A percentile compares a stretch with the other conserved stretches of the same genome.
phyloP scores from a whole-genome alignment of 2,113 vertebrate species.

The Microtus ochrogaster region DNA sequence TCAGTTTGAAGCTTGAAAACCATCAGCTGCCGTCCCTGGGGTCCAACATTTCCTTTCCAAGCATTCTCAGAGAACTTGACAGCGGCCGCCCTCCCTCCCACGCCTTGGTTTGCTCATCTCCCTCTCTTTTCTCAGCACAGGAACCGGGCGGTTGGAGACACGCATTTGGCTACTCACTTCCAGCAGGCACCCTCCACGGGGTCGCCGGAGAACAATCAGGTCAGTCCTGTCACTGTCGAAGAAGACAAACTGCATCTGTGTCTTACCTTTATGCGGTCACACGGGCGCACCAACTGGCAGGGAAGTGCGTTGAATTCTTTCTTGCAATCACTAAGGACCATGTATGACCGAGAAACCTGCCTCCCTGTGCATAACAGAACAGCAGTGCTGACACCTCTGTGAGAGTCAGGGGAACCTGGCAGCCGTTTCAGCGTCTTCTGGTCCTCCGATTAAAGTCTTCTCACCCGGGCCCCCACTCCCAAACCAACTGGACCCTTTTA shows the following conservation, averaged over 20 bases:
- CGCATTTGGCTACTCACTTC: slow-evolving; percentile 55
- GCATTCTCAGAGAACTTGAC: slow-evolving; percentile 72
- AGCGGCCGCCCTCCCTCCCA: slow-evolving; percentile 48
- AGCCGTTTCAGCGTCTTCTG: slow-evolving; percentile 85
- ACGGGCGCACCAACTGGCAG: slow-evolving; percentile 83
- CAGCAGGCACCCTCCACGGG: neutral
- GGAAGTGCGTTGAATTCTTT: slow-evolving; percentile 82
- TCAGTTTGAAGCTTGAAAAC: slow-evolving; percentile 78
- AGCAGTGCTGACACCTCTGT: slow-evolving; percentile 88
- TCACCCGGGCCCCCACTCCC: neutral
- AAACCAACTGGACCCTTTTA: slow-evolving; percentile 79
- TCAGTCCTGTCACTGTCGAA: slow-evolving; percentile 56
- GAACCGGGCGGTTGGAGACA: neutral
- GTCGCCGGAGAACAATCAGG: slow-evolving; percentile 71
- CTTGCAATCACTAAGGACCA: slow-evolving; percentile 85
- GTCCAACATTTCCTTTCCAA: slow-evolving; percentile 75
- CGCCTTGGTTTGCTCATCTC: neutral
- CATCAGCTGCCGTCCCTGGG: slow-evolving; percentile 74
- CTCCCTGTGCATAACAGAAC: slow-evolving; percentile 83
- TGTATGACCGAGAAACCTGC: slow-evolving; percentile 86
- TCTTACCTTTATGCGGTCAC: slow-evolving; percentile 87
- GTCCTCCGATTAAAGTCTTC: slow-evolving; percentile 86
- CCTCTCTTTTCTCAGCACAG: slow-evolving; percentile 1
- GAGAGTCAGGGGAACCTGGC: slow-evolving; percentile 85
- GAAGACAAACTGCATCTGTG: slow-evolving; percentile 82